phyloP scores from a whole-genome alignment of 1,140 invertebrate species.

The Cyclina sinensis region DNA sequence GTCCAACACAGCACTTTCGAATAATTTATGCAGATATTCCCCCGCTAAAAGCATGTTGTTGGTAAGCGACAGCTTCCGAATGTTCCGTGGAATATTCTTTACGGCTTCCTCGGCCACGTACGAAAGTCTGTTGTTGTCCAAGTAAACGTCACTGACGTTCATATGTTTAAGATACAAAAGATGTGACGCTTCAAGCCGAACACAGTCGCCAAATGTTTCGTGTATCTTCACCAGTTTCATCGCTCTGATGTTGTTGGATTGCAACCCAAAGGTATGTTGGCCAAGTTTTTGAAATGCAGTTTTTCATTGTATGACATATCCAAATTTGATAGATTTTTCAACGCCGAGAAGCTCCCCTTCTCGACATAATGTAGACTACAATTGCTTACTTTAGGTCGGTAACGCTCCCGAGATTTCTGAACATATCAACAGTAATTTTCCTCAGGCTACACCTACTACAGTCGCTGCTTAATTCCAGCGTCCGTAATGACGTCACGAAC shows the following conservation, averaged over 20 bases:
- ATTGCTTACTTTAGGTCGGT: background rate
- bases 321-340: background rate
- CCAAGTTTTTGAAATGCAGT: slow-evolving; percentile 25
- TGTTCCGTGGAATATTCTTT: background rate
- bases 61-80: background rate
- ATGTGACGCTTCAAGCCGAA: background rate
- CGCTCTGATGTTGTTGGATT: background rate
- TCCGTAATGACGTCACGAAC: background rate
- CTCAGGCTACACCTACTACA: background rate
- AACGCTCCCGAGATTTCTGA: background rate
- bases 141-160: background rate
- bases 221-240: slow-evolving; percentile 33
- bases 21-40: background rate
- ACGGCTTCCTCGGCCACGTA: background rate
- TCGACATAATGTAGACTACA: background rate
- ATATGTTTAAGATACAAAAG: background rate
- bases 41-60: slow-evolving; percentile 11
- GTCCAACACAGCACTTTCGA: background rate
- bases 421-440: background rate
- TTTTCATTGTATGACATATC: slow-evolving; percentile 15
- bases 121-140: slow-evolving; percentile 2
- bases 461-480: background rate
- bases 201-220: slow-evolving; percentile 8
- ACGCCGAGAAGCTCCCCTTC: background rate
- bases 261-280: background rate